Percentiles rank a stretch among this genome's conserved stretches.
phyloP scores from a whole-genome alignment of 2,888 invertebrate species.

The Cephus runcator region DNA sequence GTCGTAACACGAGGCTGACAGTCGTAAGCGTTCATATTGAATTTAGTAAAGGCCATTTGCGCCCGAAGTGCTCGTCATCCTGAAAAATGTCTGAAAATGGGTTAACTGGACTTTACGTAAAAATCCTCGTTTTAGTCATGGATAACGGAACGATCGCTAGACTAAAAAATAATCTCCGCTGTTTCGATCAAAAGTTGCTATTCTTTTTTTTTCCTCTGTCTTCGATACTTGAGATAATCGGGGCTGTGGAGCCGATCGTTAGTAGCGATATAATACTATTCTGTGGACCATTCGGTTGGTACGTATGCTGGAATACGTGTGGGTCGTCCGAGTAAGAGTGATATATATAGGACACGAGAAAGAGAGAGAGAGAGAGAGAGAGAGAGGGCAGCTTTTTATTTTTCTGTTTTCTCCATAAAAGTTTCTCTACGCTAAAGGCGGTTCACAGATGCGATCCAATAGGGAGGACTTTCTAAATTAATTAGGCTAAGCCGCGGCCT shows the following conservation, averaged over 20 bases:
- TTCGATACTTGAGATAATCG: neutral
- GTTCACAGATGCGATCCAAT: constrained; percentile 15
- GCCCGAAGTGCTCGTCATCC: neutral
- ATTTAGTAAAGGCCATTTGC: neutral
- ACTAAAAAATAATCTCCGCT: neutral
- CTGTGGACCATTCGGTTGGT: neutral
- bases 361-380: neutral
- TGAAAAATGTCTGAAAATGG: neutral
- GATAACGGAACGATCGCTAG: neutral
- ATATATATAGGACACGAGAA: neutral
- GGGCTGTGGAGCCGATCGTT: neutral
- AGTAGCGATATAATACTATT: neutral
- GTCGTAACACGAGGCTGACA: constrained; percentile 1
- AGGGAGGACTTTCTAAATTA: constrained; percentile 41
- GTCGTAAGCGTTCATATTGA: neutral
- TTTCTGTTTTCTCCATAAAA: neutral
- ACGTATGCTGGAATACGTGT: neutral
- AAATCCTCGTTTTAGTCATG: neutral
- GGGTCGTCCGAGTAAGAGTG: neutral
- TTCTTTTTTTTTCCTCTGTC: neutral
- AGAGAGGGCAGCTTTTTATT: neutral
- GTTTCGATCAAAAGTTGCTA: neutral
- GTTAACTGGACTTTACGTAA: neutral
- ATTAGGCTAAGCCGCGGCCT: constrained; percentile 45
- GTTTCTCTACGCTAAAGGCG: neutral